These are phyloP conservation scores for Tuberolachnus salignus DNA, from an alignment of 2,888 invertebrate species.

Conservation along the genomic window DNA sequence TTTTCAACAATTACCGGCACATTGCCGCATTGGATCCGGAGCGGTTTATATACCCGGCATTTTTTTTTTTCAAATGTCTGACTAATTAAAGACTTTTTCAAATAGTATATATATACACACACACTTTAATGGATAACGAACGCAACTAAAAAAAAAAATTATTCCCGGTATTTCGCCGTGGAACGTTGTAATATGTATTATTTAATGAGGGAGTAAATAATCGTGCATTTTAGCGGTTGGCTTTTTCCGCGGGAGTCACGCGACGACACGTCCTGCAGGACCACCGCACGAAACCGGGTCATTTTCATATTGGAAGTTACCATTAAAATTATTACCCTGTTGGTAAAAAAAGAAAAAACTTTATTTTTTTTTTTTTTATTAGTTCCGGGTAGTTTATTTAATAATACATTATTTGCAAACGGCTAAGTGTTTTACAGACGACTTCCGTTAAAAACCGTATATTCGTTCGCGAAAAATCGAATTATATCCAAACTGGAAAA, in stretches of 20 bases:
- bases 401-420: constrained; percentile 6
- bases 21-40: not conserved
- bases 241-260: constrained; percentile 13
- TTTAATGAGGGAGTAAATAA: constrained; percentile 40
- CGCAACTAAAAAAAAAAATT: not conserved
- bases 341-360: constrained; percentile 7
- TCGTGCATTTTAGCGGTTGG: constrained; percentile 7
- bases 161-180: no score
- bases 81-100: not conserved
- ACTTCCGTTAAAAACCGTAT: not conserved
- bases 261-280: not conserved
- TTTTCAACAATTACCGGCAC: not conserved
- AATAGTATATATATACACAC: not conserved
- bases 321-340: constrained; percentile 41
- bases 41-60: not conserved
- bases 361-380: not conserved
- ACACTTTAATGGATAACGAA: not conserved
- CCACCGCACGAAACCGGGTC: constrained; percentile 15
- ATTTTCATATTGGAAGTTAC: constrained; percentile 29
- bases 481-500: not conserved
- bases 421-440: not conserved
- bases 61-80: not conserved
- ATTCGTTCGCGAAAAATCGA: not conserved
- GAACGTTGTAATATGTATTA: no score
- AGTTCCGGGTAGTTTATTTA: constrained; percentile 39